These are phyloP conservation scores for Polypedilum pembai DNA, from an alignment of 1,140 invertebrate species.

Conservation along the genomic window DNA sequence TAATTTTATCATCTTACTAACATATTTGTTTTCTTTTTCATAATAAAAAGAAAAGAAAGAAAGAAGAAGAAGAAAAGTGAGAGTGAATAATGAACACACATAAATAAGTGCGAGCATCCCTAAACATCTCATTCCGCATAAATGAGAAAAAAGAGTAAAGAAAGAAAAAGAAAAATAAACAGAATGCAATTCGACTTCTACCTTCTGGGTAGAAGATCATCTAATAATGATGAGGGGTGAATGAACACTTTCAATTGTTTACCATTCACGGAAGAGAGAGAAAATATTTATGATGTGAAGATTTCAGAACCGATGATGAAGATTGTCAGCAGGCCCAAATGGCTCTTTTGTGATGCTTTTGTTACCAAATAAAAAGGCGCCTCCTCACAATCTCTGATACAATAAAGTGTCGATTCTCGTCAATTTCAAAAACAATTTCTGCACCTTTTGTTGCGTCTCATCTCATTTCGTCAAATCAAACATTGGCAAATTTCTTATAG, in stretches of 20 bases:
- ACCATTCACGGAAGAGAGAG: not conserved
- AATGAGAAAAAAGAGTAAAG: not conserved
- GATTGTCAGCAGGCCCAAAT: conserved; percentile 2
- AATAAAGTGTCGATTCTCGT: conserved; percentile 9
- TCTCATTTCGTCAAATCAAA: not conserved
- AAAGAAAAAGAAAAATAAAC: conserved; percentile 22
- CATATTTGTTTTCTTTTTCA: no score
- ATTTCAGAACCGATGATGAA: not conserved
- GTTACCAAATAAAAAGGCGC: not conserved
- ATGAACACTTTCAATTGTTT: not conserved
- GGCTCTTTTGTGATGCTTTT: not conserved
- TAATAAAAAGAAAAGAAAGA: not conserved
- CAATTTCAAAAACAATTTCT: not conserved
- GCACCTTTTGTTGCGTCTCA: not conserved
- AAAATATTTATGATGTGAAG: conserved; percentile 26
- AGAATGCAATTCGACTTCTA: conserved; percentile 1
- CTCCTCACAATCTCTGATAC: not conserved
- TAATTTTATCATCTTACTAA: no score
- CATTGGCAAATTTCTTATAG: not conserved
- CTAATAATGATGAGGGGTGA: conserved; percentile 14
- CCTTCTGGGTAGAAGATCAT: not conserved
- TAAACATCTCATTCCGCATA: not conserved
- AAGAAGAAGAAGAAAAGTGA: not conserved
- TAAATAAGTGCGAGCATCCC: not conserved
- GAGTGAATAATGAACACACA: not conserved